phyloP scores from a whole-genome alignment of 92 coral and sea anemone species.

The Porites rus region DNA sequence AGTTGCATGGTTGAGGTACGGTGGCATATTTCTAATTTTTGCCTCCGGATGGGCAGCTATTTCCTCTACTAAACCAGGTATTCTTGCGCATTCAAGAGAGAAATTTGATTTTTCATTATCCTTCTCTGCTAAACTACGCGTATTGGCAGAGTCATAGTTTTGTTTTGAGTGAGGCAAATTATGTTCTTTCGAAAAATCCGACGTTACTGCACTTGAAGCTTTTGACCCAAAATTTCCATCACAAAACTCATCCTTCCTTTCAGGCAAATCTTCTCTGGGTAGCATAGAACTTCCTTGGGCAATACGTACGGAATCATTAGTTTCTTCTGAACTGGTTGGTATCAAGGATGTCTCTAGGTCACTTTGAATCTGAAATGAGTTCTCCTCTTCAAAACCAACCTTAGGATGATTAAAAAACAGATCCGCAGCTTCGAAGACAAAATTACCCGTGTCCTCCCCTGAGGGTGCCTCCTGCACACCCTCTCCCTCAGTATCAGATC shows the following conservation, averaged over 20 bases:
- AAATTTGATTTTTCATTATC: not conserved
- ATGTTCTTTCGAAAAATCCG: not conserved
- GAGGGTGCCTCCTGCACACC: not conserved
- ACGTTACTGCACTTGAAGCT: not conserved
- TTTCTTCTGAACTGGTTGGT: not conserved
- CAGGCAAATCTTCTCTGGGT: not conserved
- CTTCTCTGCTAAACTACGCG: not conserved
- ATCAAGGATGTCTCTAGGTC: not conserved
- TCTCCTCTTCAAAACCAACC: not conserved
- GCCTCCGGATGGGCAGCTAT: not conserved
- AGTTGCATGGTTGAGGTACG: not conserved
- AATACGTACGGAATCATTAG: not conserved
- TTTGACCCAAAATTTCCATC: not conserved
- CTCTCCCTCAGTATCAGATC: not conserved
- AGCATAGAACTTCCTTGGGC: not conserved
- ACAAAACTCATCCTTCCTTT: not conserved
- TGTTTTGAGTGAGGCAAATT: not conserved
- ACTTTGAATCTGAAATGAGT: not conserved
- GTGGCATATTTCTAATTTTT: not conserved
- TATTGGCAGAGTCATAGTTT: not conserved
- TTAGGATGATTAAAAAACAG: not conserved
- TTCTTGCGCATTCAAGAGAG: not conserved
- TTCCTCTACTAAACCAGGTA: not conserved
- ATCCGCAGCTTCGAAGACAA: conserved; percentile 23
- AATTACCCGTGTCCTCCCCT: conserved; percentile 12